A percentile compares a stretch with the other conserved stretches of the same genome.
These are phyloP conservation scores for Eretmodus cyanostictus DNA, from an alignment of 2,113 vertebrate species.

Conservation along the genomic window DNA sequence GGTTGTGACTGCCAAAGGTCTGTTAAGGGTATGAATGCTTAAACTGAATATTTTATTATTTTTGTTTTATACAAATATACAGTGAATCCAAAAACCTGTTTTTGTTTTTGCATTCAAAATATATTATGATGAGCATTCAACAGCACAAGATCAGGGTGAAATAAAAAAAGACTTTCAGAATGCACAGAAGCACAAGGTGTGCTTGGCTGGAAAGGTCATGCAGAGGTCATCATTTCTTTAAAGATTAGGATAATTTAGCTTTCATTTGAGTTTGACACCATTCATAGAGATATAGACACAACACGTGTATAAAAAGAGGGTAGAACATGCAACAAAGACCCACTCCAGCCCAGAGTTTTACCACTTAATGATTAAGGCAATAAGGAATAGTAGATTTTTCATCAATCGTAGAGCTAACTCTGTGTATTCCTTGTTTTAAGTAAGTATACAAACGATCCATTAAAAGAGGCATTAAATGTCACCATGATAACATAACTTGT, in stretches of 20 bases:
- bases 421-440: background rate
- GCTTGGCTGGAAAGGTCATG: background rate
- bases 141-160: background rate
- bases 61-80: background rate
- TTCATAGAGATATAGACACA: background rate
- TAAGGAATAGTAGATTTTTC: background rate
- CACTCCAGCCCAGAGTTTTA: background rate
- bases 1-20: background rate
- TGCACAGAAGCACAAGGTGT: background rate
- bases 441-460: background rate
- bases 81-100: background rate
- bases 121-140: background rate
- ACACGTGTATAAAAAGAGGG: background rate
- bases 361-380: background rate
- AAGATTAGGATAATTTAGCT: background rate
- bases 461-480: background rate
- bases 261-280: background rate
- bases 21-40: background rate
- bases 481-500: background rate
- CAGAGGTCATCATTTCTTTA: background rate
- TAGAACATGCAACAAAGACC: background rate
- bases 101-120: background rate
- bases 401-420: background rate
- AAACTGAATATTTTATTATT: background rate
- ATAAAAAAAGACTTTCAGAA: background rate